Base-by-base conservation (phyloP, 2,888 invertebrate species). In the Patella pellucida region DNA sequence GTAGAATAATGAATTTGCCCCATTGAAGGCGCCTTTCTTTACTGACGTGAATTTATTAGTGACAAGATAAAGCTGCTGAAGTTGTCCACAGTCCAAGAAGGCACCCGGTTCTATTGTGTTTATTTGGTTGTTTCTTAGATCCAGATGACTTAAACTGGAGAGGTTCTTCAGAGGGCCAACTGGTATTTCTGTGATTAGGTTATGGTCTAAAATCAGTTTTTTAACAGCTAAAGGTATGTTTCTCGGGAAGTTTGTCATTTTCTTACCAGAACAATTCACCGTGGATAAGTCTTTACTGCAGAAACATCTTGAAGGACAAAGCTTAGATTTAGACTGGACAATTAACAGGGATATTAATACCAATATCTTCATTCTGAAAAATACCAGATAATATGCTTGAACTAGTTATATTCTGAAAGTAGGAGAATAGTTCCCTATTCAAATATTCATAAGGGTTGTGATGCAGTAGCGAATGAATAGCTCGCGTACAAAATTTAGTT, bases 261-360 rank as follows among this genome's bases (percentile, higher is more conserved):
- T 69, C 73, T 82, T 83, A 0, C 86, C 84, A 9, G 81, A 79
- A 76, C 86, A 86, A 62, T 86, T 83, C 2, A 86, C 83, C 0
- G 84, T 82, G 4, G 82, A 81, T 50, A 80, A 72, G 11, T 71
- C 77, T 71, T 83, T 84, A 76, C 77, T 84, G 73, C 85, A 86
- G 72, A 84, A 83, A 76, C 86, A 86, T 23, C 75, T 41, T 0
- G 76, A 68, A n/a, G 76, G 75, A 71, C 74, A 74, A 1, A 52
- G 41, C 12, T 62, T 12, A 15, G 31, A 52, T 12, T 31, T 11
- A 16, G 31, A 62, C 23, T 23, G 23, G 62, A 12, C 23, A 15
- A 62, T 12, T 23, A 12, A 12, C 23, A 9, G 11, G 51, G n/a
- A 27, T n/a, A 9, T 27, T 23, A 51, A 16, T 7, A 31, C n/a